Evolutionary conservation across 2,113 vertebrate species (phyloP).

Genomic region (Pluvialis apricaria): DNA sequence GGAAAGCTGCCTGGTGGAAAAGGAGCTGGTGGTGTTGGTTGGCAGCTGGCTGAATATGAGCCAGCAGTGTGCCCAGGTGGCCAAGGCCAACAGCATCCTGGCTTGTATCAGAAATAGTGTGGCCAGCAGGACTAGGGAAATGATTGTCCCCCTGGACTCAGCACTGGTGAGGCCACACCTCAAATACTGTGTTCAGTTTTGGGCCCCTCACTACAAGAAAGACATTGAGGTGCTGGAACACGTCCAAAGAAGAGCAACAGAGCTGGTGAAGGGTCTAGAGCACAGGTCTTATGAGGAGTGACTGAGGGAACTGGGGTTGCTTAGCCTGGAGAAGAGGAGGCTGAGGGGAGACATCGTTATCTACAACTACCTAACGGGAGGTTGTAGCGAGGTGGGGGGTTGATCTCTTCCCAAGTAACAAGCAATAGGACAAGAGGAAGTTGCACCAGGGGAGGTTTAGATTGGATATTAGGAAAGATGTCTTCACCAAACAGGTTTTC

Average conservation of each 20-base stretch:
- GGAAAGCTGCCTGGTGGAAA: neutral
- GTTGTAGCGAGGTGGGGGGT: neutral
- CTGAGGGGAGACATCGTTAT: neutral
- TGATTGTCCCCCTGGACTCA: neutral
- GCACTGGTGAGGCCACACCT: neutral
- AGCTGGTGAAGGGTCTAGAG: neutral
- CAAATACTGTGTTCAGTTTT: neutral
- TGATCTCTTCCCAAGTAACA: neutral
- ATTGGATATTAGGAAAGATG: neutral
- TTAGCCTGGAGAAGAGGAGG: neutral
- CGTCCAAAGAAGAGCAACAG: neutral
- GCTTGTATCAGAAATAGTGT: neutral
- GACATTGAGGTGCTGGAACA: neutral
- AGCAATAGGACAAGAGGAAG: neutral
- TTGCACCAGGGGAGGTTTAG: neutral
- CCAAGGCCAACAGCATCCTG: neutral
- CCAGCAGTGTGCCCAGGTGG: neutral
- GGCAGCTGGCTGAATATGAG: neutral
- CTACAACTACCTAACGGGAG: neutral
- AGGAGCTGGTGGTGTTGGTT: neutral
- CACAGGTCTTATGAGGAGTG: neutral
- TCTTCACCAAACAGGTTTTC: neutral
- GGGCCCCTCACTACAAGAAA: neutral
- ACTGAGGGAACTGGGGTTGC: neutral
- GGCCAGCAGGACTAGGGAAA: neutral